These are phyloP conservation scores for Hipparchia semele DNA, from an alignment of 2,888 invertebrate species.

Conservation along the genomic window DNA sequence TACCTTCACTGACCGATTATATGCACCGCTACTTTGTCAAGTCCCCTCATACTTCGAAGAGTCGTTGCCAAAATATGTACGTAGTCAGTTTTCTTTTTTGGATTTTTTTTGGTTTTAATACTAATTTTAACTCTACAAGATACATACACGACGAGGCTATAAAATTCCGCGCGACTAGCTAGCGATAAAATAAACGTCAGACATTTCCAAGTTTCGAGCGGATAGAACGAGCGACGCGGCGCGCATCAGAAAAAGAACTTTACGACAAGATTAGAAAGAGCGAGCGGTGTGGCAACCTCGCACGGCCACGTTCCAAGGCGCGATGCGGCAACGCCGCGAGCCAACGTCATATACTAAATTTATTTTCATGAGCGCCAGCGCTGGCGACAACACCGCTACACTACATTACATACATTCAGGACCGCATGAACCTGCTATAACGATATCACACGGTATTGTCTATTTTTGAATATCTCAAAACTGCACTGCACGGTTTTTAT, in stretches of 20 bases:
- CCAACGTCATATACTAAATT: conserved; percentile 82
- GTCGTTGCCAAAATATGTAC: neutral
- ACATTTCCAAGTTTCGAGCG: conserved; percentile 79
- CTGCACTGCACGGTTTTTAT: conserved; percentile 23
- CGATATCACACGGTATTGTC: conserved; percentile 61
- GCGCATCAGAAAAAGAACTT: conserved; percentile 84
- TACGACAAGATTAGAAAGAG: conserved; percentile 84
- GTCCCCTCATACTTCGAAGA: neutral
- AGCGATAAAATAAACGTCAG: conserved; percentile 80
- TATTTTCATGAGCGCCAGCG: conserved; percentile 82
- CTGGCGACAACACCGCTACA: conserved; percentile 74
- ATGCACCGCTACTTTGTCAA: conserved; percentile 37
- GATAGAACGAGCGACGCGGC: conserved; percentile 78
- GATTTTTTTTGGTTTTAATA: neutral
- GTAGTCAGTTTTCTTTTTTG: neutral
- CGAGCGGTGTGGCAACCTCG: conserved; percentile 78
- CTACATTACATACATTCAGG: conserved; percentile 61
- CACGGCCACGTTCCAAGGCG: conserved; percentile 77
- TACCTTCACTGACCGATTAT: conserved; percentile 56
- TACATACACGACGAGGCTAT: conserved; percentile 61
- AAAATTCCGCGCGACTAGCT: conserved; percentile 72
- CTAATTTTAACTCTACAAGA: neutral
- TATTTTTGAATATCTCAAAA: conserved; percentile 54
- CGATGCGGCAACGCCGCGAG: conserved; percentile 75
- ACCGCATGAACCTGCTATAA: conserved; percentile 61